Evolutionary conservation across 2,888 invertebrate genomes (phyloP).

Genomic region (Scrobipalpa costella): DNA sequence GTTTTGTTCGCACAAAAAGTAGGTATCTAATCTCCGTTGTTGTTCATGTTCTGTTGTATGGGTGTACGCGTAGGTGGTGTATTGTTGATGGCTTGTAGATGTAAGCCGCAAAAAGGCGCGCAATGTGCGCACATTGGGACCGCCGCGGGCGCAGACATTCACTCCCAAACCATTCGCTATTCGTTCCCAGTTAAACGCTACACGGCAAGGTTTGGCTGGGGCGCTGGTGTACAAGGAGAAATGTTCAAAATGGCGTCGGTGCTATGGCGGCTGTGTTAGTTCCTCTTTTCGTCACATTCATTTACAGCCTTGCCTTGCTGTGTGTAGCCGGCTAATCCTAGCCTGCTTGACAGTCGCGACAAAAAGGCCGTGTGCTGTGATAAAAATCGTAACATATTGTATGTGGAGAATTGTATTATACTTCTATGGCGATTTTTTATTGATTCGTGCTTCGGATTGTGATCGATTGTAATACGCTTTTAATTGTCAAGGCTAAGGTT

Average conservation of each 20-base stretch:
- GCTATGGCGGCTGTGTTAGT: no score
- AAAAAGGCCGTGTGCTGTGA: conserved; percentile 51
- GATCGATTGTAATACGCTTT: background rate
- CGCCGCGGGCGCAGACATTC: conserved; percentile 62
- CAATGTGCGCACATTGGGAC: conserved; percentile 37
- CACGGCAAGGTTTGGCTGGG: no score
- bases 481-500: background rate
- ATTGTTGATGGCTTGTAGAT: background rate
- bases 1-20: background rate
- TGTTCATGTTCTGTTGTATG: conserved; percentile 2
- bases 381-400: conserved; percentile 12
- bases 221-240: no score
- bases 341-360: conserved; percentile 52
- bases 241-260: no score
- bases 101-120: conserved; percentile 70
- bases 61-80: background rate
- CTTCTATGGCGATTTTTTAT: background rate
- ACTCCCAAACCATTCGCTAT: conserved; percentile 65
- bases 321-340: conserved; percentile 53
- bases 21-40: background rate
- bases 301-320: no score
- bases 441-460: background rate
- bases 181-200: conserved; percentile 66
- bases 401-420: conserved; percentile 9
- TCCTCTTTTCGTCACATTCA: background rate